Base-by-base conservation (phyloP, 1,140 invertebrate species). In the Protaetia brevitarsis region DNA sequence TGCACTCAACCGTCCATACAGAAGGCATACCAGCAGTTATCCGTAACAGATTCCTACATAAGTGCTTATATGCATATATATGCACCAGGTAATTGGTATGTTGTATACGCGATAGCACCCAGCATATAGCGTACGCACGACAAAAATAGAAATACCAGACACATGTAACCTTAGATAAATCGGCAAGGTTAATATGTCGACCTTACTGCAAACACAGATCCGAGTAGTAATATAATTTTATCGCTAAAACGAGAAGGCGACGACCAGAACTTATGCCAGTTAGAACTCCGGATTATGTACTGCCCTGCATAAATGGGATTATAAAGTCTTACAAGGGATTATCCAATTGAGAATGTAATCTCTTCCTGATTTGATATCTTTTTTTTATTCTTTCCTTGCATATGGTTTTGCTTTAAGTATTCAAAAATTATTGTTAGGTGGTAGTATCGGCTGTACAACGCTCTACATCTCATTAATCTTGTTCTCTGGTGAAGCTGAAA, bases 141-240 rank as follows among this genome's bases (percentile, higher is more conserved):
- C 41, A 51, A 51, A 51, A 51, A 51, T 51, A 51, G 41, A 51
- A 51, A 51, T 51, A 51, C 41, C 41, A 51, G 41, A 51, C 41
- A 16, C 16, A 23, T 51, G 41, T 51, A 51, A 51, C 41, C 41
- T 16, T 51, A 51, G 41, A 13, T 51, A 51, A 16, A 51, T 51
- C 41, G 41, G 41, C 41, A 51, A 51, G 41, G 41, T 51, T 51
- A 51, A 51, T 51, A 19, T 51, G 41, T 16, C 26, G 41, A 51
- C 41, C 41, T 51, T 51, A 51, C 6, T 19, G 41, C 19, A 51
- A 16, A 8, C n/a, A n/a, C n/a, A n/a, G n/a, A n/a, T n/a, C n/a
- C n/a, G n/a, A n/a, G n/a, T 7, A 23, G 41, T 51, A 51, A 51
- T 51, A 51, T 51, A 51, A 51, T 23, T 51, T 51, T 51, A 51